Evolutionary conservation across 1,140 invertebrate genomes (phyloP).

Genomic region (Aphelenchoides fujianensis): DNA sequence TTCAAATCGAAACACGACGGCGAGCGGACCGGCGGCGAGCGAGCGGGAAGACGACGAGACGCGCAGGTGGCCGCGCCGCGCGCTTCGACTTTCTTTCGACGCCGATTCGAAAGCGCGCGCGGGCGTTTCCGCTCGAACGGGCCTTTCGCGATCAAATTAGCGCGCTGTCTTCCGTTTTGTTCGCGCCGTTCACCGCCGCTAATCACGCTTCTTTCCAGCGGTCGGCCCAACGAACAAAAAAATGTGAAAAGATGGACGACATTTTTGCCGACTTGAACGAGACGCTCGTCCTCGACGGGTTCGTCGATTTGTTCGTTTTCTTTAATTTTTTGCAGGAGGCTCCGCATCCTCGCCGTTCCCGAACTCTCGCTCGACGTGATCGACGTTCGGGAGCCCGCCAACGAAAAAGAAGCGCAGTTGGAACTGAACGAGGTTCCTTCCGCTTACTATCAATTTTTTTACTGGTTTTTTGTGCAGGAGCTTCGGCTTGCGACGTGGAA

Average conservation of each 20-base stretch:
- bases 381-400: constrained; percentile 2
- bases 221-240: neutral
- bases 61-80: no score
- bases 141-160: no score
- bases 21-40: no score
- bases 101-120: neutral
- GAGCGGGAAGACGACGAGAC: no score
- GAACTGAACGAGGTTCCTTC: neutral
- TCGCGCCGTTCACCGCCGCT: neutral
- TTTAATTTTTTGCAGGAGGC: no score
- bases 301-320: constrained; percentile 6
- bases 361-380: no score
- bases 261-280: neutral
- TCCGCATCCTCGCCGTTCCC: no score
- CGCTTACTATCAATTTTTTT: neutral
- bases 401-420: neutral
- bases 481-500: constrained; percentile 13
- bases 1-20: no score
- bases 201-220: neutral
- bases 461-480: no score
- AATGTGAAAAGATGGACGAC: neutral
- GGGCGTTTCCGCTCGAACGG: no score
- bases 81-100: no score
- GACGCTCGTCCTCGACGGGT: neutral
- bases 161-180: neutral